These are phyloP conservation scores for Aleiodes sp. DNA, from an alignment of 1,140 invertebrate species.

Conservation along the genomic window DNA sequence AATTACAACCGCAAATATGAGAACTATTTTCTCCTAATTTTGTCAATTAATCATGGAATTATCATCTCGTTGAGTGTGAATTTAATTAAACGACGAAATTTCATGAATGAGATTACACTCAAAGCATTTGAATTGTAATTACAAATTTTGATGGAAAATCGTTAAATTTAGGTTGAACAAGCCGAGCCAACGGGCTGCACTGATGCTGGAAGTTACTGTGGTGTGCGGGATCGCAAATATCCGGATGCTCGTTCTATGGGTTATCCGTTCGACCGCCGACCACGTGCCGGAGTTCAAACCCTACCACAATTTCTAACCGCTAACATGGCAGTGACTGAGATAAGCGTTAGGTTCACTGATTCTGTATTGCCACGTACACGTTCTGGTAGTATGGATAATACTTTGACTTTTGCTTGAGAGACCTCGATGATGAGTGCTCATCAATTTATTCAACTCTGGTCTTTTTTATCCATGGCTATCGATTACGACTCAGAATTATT, in stretches of 20 bases:
- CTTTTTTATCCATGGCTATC: background rate
- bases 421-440: background rate
- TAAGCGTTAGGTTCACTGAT: slow-evolving; percentile 42
- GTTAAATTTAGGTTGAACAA: slow-evolving; percentile 66
- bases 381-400: slow-evolving; percentile 23
- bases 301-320: slow-evolving; percentile 55
- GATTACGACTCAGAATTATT: background rate
- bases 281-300: slow-evolving; percentile 47
- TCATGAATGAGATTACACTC: background rate
- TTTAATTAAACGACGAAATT: background rate
- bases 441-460: background rate
- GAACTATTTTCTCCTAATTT: background rate
- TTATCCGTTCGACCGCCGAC: slow-evolving; percentile 74
- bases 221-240: slow-evolving; percentile 72
- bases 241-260: slow-evolving; percentile 77
- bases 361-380: slow-evolving; percentile 24
- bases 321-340: slow-evolving; percentile 56
- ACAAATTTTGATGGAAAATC: slow-evolving; percentile 4
- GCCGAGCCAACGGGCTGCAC: slow-evolving; percentile 66
- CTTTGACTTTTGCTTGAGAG: slow-evolving; percentile 21
- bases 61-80: background rate
- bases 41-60: background rate
- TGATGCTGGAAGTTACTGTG: slow-evolving; percentile 76
- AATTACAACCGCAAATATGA: too few species aligned
- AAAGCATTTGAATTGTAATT: slow-evolving; percentile 10